Evolutionary conservation across 2,113 vertebrate genomes (phyloP).

Genomic region (Chauna torquata): DNA sequence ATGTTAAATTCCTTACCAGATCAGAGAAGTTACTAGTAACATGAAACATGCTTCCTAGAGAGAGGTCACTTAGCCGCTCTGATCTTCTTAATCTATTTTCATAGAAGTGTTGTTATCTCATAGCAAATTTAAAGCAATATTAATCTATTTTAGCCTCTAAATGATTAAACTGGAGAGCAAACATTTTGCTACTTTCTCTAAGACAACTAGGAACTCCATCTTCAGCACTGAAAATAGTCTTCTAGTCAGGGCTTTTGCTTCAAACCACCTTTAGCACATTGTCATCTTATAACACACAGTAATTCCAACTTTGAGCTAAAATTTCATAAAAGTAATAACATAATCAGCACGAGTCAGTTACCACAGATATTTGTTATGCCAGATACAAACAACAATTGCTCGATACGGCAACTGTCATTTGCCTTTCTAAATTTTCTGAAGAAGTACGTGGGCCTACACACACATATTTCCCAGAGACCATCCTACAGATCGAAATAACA

Average conservation of each 20-base stretch:
- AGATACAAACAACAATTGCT: background rate
- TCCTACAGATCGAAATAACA: background rate
- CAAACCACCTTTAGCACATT: background rate
- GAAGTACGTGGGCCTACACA: background rate
- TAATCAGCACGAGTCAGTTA: background rate
- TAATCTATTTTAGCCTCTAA: background rate
- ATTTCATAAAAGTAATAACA: background rate
- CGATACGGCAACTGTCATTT: background rate
- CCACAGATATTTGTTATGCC: background rate
- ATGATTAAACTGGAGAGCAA: background rate
- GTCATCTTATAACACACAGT: accelerated
- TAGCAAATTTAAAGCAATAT: background rate
- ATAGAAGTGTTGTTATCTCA: background rate
- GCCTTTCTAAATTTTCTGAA: background rate
- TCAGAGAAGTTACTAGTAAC: background rate
- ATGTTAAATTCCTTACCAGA: background rate
- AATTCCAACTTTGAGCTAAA: background rate
- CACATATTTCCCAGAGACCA: background rate
- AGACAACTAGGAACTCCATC: background rate
- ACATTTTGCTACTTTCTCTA: background rate
- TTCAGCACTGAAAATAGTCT: background rate
- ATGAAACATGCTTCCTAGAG: background rate
- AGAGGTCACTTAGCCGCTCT: background rate
- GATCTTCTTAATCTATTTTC: background rate
- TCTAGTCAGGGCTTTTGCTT: background rate